Conservation (phyloP, 2,113 vertebrate species). For the Plestiodon gilberti region DNA sequence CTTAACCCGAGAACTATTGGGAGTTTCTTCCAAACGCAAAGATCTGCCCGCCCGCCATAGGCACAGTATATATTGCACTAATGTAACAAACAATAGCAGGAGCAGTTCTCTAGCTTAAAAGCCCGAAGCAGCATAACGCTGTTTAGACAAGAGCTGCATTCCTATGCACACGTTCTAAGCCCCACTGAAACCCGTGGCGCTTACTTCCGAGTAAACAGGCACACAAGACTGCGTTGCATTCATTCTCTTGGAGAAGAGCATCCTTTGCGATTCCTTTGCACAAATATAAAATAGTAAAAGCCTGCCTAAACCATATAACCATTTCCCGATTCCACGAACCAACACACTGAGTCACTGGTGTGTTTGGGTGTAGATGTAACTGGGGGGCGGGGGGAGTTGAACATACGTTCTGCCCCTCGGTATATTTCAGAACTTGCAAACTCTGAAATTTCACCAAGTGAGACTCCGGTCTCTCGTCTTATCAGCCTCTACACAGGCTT, state of each 20-base stretch:
- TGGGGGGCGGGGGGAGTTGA: too few species aligned
- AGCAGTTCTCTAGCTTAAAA: neutral
- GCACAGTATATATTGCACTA: neutral
- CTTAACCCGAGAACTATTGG: neutral
- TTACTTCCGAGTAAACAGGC: too few species aligned
- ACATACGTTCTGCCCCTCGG: too few species aligned
- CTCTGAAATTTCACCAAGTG: neutral
- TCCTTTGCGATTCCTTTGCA: neutral
- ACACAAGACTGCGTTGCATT: too few species aligned
- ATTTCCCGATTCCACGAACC: neutral
- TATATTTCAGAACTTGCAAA: neutral
- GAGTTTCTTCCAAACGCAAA: neutral
- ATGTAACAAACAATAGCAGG: neutral
- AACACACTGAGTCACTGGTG: neutral
- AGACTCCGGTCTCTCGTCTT: slow-evolving; percentile 24
- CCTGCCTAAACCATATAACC: too few species aligned
- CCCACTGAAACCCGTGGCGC: too few species aligned
- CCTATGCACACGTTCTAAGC: too few species aligned
- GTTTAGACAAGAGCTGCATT: neutral
- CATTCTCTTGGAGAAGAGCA: too few species aligned
- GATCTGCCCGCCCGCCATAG: neutral
- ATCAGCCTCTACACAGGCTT: slow-evolving; percentile 13
- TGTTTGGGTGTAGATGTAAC: too few species aligned
- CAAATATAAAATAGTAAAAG: neutral
- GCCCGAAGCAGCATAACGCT: neutral